Base-by-base conservation (phyloP, 92 coral and sea anemone species). In the Paramuricea clavata region DNA sequence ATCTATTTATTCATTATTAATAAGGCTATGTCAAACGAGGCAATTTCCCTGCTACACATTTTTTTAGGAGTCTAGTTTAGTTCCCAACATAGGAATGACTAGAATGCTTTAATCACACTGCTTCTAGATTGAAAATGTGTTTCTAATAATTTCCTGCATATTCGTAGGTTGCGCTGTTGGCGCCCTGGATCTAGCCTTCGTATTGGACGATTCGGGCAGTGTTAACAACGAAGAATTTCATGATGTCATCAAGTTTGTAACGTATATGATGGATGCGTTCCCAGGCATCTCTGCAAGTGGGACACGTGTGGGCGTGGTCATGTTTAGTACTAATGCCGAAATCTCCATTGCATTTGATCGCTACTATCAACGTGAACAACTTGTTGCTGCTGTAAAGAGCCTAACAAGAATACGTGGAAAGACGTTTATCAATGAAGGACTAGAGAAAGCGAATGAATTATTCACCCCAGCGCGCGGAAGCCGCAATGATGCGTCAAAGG, bases 221-320 rank as follows among this genome's bases (percentile, higher is more conserved):
- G 57, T 79, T 13, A 17, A 61, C n/a, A 57, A 79, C 0, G 34
- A 59, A 19, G 84, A 79, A 60, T 79, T 57, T 25, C n/a, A 12
- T 33, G 84, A 57, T 30, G 84, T 79, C 52, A 61, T 79, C 31
- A 25, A 79, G 7, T 79, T 79, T 79, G 73, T 79, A 35, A 79
- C 84, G 50, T 61, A 79, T 19, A 33, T 42, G 69, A 79, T 79
- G 34, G 73, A 61, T 67, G 84, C 72, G 34, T 79, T 59, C 67
- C 84, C 84, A 0, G 84, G 73, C 7, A 41, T 79, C 49, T 79
- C 84, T 8, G 64, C 50, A 57, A 6, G 26, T 41, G 84, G 84
- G 6, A 79, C 84, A 1, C 84, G 84, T 16, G 84, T 79, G 34
- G 84, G 73, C 25, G 33, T 79, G 49, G 73, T 79, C 17, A 79